Conservation (phyloP, 2,888 invertebrate species). For the Plagodis pulveraria region DNA sequence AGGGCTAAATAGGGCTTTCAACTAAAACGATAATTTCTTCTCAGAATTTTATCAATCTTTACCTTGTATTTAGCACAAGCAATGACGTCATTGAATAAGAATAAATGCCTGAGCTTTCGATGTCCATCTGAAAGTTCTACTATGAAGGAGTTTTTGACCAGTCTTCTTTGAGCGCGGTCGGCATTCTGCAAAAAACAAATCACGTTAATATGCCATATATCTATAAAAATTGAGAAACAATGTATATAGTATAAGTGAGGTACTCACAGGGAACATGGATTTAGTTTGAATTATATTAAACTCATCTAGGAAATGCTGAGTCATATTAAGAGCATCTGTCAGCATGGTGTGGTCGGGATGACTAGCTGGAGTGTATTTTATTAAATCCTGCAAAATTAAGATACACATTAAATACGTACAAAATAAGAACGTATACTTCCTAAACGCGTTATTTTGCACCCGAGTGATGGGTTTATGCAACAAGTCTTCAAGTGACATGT, state of each 20-base stretch:
- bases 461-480: too few species aligned
- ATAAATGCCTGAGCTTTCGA: slow-evolving; percentile 95
- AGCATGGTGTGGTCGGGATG: slow-evolving; percentile 92
- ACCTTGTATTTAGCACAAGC: slow-evolving; percentile 97
- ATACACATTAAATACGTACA: not conserved
- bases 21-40: too few species aligned
- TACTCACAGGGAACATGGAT: slow-evolving; percentile 91
- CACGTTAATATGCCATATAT: not conserved
- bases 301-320: slow-evolving; percentile 95
- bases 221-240: not conserved
- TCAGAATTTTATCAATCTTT: slow-evolving; percentile 28
- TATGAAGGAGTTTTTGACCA: slow-evolving; percentile 97
- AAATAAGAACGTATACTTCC: not conserved
- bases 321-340: slow-evolving; percentile 92
- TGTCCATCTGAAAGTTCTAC: slow-evolving; percentile 95
- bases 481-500: too few species aligned
- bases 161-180: slow-evolving; percentile 92
- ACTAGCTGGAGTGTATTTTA: slow-evolving; percentile 91
- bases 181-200: slow-evolving; percentile 83
- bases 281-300: slow-evolving; percentile 94
- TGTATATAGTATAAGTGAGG: not conserved
- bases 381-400: slow-evolving; percentile 85
- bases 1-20: too few species aligned
- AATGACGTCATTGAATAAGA: slow-evolving; percentile 97
- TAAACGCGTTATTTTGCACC: not conserved